Evolutionary conservation across 2,888 invertebrate genomes (phyloP).

Genomic region (Charanyca ferruginea): DNA sequence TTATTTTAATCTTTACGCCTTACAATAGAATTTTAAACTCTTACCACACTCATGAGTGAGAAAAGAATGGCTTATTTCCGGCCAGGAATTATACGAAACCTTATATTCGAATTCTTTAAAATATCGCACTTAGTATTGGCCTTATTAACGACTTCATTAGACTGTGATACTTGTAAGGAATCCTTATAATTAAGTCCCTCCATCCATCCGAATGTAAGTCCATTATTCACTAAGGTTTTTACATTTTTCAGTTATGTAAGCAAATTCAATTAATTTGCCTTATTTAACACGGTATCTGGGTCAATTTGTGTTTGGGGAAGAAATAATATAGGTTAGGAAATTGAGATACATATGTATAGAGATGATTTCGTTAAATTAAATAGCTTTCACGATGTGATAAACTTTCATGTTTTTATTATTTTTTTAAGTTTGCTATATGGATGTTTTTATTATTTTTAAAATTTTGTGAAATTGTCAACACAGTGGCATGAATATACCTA

Average conservation of each 20-base stretch:
- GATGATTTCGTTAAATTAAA: too few species aligned
- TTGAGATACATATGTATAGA: not conserved
- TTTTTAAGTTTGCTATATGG: too few species aligned
- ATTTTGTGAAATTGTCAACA: too few species aligned
- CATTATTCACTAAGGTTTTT: conserved; percentile 55
- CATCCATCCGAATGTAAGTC: conserved; percentile 50
- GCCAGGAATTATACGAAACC: conserved; percentile 31
- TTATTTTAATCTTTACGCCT: not conserved
- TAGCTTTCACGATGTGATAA: too few species aligned
- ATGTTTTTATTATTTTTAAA: too few species aligned
- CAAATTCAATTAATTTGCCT: conserved; percentile 42
- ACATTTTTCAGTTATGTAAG: conserved; percentile 52
- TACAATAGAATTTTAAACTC: conserved; percentile 15
- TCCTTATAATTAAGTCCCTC: conserved; percentile 42
- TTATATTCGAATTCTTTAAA: conserved; percentile 50
- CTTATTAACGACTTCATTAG: conserved; percentile 55
- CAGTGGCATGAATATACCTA: too few species aligned
- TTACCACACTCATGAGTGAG: conserved; percentile 23
- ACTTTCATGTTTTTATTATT: too few species aligned
- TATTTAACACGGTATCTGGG: conserved; percentile 16
- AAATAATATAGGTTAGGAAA: not conserved
- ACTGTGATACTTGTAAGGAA: conserved; percentile 51
- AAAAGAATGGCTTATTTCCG: conserved; percentile 26
- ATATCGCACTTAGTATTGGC: conserved; percentile 34
- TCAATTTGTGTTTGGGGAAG: not conserved